These are phyloP conservation scores for Craterocephalus amniculus DNA, from an alignment of 2,797 vertebrate genomes.

Conservation along the genomic window DNA sequence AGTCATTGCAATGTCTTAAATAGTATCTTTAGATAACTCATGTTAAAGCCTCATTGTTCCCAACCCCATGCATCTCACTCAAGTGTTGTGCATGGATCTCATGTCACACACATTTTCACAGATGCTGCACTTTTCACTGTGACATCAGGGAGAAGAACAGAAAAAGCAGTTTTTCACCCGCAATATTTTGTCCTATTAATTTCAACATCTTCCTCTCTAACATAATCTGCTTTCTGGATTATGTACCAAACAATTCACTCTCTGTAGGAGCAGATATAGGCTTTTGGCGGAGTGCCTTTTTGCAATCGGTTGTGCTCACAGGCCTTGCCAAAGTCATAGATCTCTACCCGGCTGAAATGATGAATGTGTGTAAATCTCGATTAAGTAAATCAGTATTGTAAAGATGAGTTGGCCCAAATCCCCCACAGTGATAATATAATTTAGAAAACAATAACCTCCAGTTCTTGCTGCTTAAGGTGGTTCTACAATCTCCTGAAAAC, in stretches of 20 bases:
- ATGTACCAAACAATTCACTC: neutral
- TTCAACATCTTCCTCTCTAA: neutral
- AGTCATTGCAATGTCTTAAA: neutral
- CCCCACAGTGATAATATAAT: neutral
- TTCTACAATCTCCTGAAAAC: neutral
- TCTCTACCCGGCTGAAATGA: too few relatives aligned
- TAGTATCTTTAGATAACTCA: neutral
- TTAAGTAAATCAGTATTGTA: neutral
- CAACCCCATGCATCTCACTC: neutral
- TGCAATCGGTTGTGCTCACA: too few relatives aligned
- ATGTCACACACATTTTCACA: neutral
- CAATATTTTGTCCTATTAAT: neutral
- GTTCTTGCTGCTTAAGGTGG: neutral
- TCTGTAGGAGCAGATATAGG: too few relatives aligned
- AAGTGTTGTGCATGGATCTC: neutral
- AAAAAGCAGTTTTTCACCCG: neutral
- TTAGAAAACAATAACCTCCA: neutral
- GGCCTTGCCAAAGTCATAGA: too few relatives aligned
- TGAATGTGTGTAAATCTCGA: neutral
- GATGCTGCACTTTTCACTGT: neutral
- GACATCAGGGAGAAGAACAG: neutral
- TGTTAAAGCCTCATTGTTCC: neutral
- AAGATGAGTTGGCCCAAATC: neutral
- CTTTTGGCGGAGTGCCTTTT: too few relatives aligned
- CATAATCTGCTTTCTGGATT: neutral